These are phyloP conservation scores for Pteropus alecto DNA, from an alignment of 2,113 vertebrate species.

Conservation along the genomic window DNA sequence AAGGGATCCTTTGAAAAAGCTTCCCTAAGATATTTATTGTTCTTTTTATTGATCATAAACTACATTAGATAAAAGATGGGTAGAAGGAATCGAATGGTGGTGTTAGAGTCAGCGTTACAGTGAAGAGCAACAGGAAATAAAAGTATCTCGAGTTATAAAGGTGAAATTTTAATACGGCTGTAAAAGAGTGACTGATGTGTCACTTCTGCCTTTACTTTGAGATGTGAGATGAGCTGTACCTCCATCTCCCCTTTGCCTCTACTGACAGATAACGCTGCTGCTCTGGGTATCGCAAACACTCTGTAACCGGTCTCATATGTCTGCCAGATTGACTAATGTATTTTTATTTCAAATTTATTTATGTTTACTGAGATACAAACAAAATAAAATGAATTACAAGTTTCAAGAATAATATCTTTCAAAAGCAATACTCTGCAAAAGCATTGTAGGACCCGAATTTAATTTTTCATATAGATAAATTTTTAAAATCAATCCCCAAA, in stretches of 20 bases:
- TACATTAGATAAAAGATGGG: not conserved
- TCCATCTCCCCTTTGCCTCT: constrained; percentile 1
- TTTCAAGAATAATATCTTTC: constrained; percentile 83
- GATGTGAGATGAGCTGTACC: not conserved
- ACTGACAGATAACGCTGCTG: constrained; percentile 52
- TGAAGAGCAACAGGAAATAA: constrained; percentile 46
- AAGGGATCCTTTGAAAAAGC: not conserved
- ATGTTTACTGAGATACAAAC: constrained; percentile 83
- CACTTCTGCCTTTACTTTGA: not conserved
- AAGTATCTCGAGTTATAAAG: constrained; percentile 38
- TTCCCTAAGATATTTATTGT: not conserved
- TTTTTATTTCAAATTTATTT: constrained; percentile 83
- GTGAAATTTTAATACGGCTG: constrained; percentile 39
- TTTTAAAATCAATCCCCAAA: constrained; percentile 82
- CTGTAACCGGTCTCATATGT: constrained; percentile 61
- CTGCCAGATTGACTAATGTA: constrained; percentile 83
- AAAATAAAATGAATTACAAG: constrained; percentile 84
- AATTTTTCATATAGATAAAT: constrained; percentile 81
- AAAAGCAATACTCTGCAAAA: constrained; percentile 81
- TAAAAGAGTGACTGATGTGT: constrained; percentile 14
- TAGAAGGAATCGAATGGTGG: not conserved
- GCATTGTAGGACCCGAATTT: constrained; percentile 77
- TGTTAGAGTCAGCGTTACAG: not conserved
- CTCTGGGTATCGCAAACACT: constrained; percentile 70
- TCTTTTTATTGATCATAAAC: constrained; percentile 7